Evolutionary conservation across 2,797 vertebrate genomes (phyloP).

Genomic region (Ciconia nigra): DNA sequence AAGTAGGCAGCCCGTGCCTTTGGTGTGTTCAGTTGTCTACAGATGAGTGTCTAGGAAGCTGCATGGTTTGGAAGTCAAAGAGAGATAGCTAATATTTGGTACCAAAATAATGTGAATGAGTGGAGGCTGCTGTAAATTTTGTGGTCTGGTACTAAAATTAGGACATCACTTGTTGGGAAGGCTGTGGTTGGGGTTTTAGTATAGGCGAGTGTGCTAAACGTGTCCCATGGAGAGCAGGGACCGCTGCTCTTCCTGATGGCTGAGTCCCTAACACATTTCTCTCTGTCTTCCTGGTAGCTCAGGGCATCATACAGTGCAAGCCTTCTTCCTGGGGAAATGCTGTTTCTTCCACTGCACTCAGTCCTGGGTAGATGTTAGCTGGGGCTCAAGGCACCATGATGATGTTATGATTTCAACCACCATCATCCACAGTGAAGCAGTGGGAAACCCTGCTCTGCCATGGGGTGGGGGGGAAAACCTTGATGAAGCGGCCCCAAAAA

Average conservation of each 20-base stretch:
- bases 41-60: neutral
- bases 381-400: neutral
- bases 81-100: neutral
- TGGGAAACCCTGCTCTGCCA: neutral
- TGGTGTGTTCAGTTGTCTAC: neutral
- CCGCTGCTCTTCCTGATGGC: neutral
- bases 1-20: neutral
- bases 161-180: neutral
- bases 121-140: neutral
- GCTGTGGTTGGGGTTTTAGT: neutral
- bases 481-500: neutral
- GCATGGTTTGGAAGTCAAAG: neutral
- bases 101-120: neutral
- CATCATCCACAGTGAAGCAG: neutral
- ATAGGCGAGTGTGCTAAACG: neutral
- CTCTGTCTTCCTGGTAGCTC: neutral
- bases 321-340: neutral
- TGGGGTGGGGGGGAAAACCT: neutral
- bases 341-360: neutral
- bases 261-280: neutral
- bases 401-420: neutral
- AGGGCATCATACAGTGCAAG: neutral
- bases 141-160: neutral
- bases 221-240: neutral
- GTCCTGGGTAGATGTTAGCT: neutral